A percentile compares a stretch with the other conserved stretches of the same genome.
Conservation (phyloP, 2,113 vertebrate genomes). For the Agelaius tricolor region DNA sequence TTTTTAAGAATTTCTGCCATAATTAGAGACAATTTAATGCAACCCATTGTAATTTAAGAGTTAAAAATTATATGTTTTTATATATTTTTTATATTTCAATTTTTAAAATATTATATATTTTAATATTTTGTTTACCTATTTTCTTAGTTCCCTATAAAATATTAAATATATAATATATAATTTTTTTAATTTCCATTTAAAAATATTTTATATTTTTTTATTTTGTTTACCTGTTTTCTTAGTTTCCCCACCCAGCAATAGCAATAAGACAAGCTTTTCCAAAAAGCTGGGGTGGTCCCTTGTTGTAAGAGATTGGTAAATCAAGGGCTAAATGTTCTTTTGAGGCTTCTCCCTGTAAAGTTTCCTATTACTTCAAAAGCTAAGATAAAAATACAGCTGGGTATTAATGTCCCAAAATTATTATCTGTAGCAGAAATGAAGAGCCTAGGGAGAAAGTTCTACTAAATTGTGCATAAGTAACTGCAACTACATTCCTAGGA, state of each 20-base stretch:
- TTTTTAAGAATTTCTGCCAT: background rate
- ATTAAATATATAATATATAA: too few relatives aligned
- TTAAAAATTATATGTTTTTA: background rate
- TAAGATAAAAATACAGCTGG: slow-evolving; percentile 3
- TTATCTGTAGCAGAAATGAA: slow-evolving; percentile 1
- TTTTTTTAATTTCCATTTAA: too few relatives aligned
- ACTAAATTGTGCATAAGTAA: background rate
- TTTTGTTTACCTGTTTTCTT: background rate
- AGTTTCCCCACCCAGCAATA: background rate
- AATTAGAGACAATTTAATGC: background rate
- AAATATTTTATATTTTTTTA: background rate
- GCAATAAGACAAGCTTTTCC: background rate
- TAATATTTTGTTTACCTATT: too few relatives aligned
- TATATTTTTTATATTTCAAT: too few relatives aligned
- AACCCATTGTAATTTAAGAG: background rate
- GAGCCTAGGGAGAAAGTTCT: background rate
- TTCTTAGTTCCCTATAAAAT: too few relatives aligned
- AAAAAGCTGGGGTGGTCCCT: background rate
- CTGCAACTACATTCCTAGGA: background rate
- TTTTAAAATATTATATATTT: too few relatives aligned
- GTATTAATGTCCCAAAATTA: slow-evolving; percentile 21
- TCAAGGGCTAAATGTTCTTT: slow-evolving; percentile 16
- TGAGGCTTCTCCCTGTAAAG: background rate
- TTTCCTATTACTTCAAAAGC: slow-evolving; percentile 2
- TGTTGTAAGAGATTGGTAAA: background rate